phyloP scores from a whole-genome alignment of 2,113 vertebrate genomes.

The Misgurnus anguillicaudatus region DNA sequence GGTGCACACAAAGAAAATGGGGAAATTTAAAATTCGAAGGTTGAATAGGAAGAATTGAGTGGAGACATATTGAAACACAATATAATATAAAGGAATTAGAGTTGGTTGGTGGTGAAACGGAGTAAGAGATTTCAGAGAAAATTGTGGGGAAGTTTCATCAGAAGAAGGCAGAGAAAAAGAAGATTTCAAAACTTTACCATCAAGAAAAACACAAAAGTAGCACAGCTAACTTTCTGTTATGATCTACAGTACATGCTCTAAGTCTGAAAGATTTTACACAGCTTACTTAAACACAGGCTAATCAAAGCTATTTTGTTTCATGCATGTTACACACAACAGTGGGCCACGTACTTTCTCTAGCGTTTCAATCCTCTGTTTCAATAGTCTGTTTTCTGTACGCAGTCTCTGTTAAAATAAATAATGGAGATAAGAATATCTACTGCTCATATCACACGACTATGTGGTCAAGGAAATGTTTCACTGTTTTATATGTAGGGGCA shows the following conservation, averaged over 20 bases:
- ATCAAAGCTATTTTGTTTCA: not conserved
- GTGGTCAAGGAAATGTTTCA: too few relatives aligned
- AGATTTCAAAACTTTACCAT: constrained; percentile 13
- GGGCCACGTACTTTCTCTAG: constrained; percentile 87
- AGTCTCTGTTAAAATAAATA: constrained; percentile 75
- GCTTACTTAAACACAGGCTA: not conserved
- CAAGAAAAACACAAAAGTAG: not conserved
- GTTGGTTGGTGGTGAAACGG: constrained; percentile 12
- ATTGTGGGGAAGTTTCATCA: constrained; percentile 11
- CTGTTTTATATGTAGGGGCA: too few relatives aligned
- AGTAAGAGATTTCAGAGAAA: not conserved
- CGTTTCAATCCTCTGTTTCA: constrained; percentile 94
- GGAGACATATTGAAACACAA: not conserved
- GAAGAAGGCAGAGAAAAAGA: constrained; percentile 26
- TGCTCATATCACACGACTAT: too few relatives aligned
- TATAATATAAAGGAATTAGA: not conserved
- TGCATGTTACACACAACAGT: not conserved
- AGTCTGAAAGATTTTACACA: not conserved
- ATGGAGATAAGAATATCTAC: not conserved
- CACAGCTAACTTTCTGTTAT: not conserved
- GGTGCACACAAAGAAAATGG: not conserved
- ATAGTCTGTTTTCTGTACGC: constrained; percentile 89
- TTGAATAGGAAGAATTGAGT: not conserved
- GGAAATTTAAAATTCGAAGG: not conserved
- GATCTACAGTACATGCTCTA: not conserved